Base-by-base conservation (phyloP, 2,113 vertebrate species). In the Chloropsis cyanopogon region DNA sequence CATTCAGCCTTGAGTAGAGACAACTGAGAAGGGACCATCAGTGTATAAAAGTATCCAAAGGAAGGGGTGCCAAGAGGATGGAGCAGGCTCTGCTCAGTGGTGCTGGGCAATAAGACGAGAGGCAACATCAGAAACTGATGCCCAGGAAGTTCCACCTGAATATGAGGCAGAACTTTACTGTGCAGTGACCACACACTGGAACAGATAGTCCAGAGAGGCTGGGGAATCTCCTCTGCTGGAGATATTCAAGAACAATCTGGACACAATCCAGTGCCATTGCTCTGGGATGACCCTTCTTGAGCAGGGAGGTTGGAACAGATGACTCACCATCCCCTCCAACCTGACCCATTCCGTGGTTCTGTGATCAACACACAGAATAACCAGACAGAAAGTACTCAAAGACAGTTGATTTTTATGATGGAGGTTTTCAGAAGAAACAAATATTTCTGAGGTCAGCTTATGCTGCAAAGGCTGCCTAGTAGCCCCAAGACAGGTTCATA, bases 401-500 rank as follows among this genome's bases (percentile, higher is more conserved):
- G 42, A 88, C 26, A 59, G 49, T 1, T 52, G 52, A 60, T 68
- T 71, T 71, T 93, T 94, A 68, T 39, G 60, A 71, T 26, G 41
- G 69, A 94, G 24, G 52, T 84, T 93, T 88, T 84, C 84, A 84
- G 70, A 91, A 88, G 76, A 71, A 88, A 35, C 44, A 82, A 91
- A 3, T 89, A 81, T 52, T 84, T 69, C 69, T 78, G 28, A 81
- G 87, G 86, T 52, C 56, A 84, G 44, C 31, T 86, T 81, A 56
- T 4, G 0, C 69, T 81, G 86, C 91, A 86, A 78, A 93, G 56
- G 41, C 73, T 78, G 33, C 9, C 77, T 59, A 81, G 86, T 63
- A 93, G 83, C 86, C 81, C 52, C 93, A 84, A 75, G 84, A 91
- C 61, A 89, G 65, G 79, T 91, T 89, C 81, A 88, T 86, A 81